These are phyloP conservation scores for Zenarchopterus dispar DNA, from an alignment of 2,797 vertebrate genomes.

Conservation along the genomic window DNA sequence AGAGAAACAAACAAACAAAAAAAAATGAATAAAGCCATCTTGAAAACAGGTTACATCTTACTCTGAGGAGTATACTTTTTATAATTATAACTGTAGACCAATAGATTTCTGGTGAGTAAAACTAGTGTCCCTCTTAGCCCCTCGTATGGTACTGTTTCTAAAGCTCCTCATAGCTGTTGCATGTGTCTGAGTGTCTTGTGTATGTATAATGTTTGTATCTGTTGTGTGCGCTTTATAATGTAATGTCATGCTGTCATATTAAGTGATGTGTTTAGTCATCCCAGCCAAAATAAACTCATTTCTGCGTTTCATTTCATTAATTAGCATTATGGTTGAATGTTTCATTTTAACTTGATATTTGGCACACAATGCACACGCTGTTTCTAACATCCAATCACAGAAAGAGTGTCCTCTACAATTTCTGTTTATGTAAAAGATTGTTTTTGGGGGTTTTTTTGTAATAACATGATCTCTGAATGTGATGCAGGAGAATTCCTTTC, in stretches of 20 bases:
- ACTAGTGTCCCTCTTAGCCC: constrained; percentile 37
- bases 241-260: constrained; percentile 44
- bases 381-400: too few relatives aligned
- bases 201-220: constrained; percentile 50
- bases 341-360: constrained; percentile 1
- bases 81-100: constrained; percentile 37
- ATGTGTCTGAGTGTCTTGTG: constrained; percentile 54
- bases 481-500: too few relatives aligned
- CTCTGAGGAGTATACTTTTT: too few relatives aligned
- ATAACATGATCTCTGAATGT: too few relatives aligned
- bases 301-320: constrained; percentile 46
- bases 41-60: too few relatives aligned
- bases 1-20: too few relatives aligned
- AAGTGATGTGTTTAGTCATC: constrained; percentile 52
- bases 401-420: too few relatives aligned
- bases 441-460: too few relatives aligned
- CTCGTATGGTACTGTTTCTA: constrained; percentile 54
- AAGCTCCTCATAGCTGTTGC: constrained; percentile 52
- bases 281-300: constrained; percentile 67
- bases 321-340: constrained; percentile 16
- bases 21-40: too few relatives aligned
- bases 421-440: too few relatives aligned
- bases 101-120: constrained; percentile 38
- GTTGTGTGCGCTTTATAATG: constrained; percentile 37
- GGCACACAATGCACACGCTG: too few relatives aligned